A percentile compares a stretch with the other conserved stretches of the same genome.
These are phyloP conservation scores for Tetraneura akinire DNA, from an alignment of 1,140 invertebrate species.

Conservation along the genomic window DNA sequence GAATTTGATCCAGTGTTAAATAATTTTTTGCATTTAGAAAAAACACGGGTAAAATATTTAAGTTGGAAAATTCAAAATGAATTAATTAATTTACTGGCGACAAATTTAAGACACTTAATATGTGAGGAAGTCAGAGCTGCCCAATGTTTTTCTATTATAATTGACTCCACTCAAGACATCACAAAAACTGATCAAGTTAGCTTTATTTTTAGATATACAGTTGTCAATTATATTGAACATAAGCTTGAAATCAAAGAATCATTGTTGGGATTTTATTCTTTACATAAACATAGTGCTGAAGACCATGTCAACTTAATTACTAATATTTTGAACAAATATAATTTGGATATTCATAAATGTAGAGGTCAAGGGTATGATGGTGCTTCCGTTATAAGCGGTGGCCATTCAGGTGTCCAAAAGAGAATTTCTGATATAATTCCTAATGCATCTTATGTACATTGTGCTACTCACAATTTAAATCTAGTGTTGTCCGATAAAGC, in stretches of 20 bases:
- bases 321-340: background rate
- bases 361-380: no score
- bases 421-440: no score
- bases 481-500: no score
- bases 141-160: background rate
- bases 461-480: no score
- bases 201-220: slow-evolving; percentile 21
- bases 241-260: background rate
- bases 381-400: no score
- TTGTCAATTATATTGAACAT: background rate
- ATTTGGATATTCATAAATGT: no score
- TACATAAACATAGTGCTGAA: background rate
- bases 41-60: background rate
- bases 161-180: slow-evolving; percentile 16
- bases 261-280: background rate
- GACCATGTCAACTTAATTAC: slow-evolving; percentile 11
- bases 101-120: background rate
- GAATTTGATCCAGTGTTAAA: slow-evolving; percentile 13
- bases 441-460: no score
- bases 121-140: slow-evolving; percentile 4
- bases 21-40: background rate
- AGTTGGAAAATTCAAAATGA: slow-evolving; percentile 39
- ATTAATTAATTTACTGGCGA: background rate
- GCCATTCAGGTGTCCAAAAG: no score
- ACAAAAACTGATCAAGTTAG: slow-evolving; percentile 8